Evolutionary conservation across 1,140 invertebrate species (phyloP), one percentile per base, ranked within the genome.

Genomic region (Drosophila kanapiae): DNA sequence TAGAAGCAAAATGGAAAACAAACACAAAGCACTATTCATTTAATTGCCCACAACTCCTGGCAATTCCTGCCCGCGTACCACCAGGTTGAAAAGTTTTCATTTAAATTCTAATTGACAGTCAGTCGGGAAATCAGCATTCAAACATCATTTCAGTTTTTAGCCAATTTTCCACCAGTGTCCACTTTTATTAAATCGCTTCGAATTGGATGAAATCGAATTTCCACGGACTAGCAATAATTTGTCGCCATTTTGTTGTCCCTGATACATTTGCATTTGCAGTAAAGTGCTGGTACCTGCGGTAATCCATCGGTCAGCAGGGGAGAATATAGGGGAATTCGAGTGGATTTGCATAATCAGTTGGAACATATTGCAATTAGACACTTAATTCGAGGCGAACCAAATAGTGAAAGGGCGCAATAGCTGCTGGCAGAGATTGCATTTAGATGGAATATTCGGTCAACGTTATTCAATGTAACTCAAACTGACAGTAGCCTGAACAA

Each of bases 281-380:
- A 11, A 10, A 43, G 29, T 69, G 57, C 47, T 47, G 31, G 47
- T 18, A 37, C 47, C 65, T 35, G 63, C 51, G 69, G 64, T 23
- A 69, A 57, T 45, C 29, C 13, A 57, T 10, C 53, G 69, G 38
- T 16, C 7, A 43, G 18, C 8, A 23, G n/a, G n/a, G 18, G 42
- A 18, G 14, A 16, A 16, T n/a, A 7, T 8, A 4, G 23, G 14
- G 43, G 27, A 8, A 60, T 31, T 23, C 31, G 7, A 37, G 16
- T 6, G 74, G 60, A 76, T 77, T 77, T 77, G 54, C 75, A 75
- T 77, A 77, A 77, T 77, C 61, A 67, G 61, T 47, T 16, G 35
- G 13, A 42, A 54, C 53, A 53, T 54, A 53, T 27, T 53, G 35
- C 33, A 77, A 71, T 61, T 43, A 60, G 38, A 45, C 37, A 51